Evolutionary conservation across 1,140 invertebrate genomes (phyloP).

Genomic region (Drosophila repleta): DNA sequence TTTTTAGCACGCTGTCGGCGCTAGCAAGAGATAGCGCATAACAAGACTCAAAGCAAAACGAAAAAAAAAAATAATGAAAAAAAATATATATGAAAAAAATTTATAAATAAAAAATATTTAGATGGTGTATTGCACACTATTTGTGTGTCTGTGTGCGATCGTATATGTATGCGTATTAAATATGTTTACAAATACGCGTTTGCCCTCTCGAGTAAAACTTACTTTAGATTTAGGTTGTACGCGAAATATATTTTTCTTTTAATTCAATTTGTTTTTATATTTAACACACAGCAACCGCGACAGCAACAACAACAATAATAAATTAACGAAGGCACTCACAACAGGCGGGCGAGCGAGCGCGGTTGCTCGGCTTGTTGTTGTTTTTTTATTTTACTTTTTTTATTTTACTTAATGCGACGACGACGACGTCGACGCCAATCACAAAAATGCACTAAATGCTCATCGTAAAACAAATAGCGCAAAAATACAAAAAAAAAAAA

Average conservation of each 20-base stretch:
- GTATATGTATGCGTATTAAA: constrained; percentile 14
- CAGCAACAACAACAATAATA: constrained; percentile 14
- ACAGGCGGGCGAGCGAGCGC: constrained; percentile 37
- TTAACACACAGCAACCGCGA: constrained; percentile 26
- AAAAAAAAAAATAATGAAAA: constrained; percentile 34
- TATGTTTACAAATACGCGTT: constrained; percentile 2
- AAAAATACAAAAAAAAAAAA: constrained; percentile 38
- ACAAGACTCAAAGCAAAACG: constrained; percentile 15
- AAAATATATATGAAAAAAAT: constrained; percentile 9
- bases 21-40: neutral
- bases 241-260: constrained; percentile 31
- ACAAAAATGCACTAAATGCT: constrained; percentile 26
- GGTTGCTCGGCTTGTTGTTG: constrained; percentile 30
- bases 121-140: constrained; percentile 12
- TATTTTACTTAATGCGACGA: constrained; percentile 20
- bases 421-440: constrained; percentile 13
- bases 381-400: constrained; percentile 24
- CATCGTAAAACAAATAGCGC: constrained; percentile 7
- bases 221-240: constrained; percentile 18
- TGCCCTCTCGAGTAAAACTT: constrained; percentile 22
- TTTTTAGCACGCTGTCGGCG: neutral
- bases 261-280: constrained; percentile 50
- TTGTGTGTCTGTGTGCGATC: neutral
- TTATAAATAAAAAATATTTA: constrained; percentile 24
- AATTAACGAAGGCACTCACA: constrained; percentile 39